Conservation (phyloP, 2,888 invertebrate genomes). For the Clepsis dumicolana region DNA sequence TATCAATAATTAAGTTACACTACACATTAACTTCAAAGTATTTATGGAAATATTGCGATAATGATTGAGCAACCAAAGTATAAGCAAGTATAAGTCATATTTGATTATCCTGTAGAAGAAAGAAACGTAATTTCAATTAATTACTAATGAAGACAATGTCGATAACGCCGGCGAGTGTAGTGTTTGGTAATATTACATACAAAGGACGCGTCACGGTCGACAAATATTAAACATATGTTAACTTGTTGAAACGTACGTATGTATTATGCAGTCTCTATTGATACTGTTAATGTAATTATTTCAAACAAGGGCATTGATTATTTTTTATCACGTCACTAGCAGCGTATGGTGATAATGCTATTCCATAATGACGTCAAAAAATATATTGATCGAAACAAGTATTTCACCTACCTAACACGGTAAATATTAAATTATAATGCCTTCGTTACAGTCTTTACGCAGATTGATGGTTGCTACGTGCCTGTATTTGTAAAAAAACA, state of each 20-base stretch:
- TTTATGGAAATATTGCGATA: too few relatives aligned
- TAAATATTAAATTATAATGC: not conserved
- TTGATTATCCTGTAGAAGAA: not conserved
- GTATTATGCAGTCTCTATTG: slow-evolving; percentile 15
- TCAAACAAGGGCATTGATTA: slow-evolving; percentile 23
- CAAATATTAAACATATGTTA: slow-evolving; percentile 28
- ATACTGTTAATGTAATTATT: slow-evolving; percentile 23
- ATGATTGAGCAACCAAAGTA: not conserved
- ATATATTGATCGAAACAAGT: not conserved
- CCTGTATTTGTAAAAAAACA: not conserved
- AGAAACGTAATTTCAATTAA: not conserved
- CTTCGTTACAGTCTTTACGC: not conserved
- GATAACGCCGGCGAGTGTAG: slow-evolving; percentile 2
- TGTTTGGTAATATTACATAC: slow-evolving; percentile 10
- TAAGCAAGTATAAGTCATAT: not conserved
- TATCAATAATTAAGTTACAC: too few relatives aligned
- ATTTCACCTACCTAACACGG: not conserved
- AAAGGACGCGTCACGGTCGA: slow-evolving; percentile 19
- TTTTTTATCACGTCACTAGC: slow-evolving; percentile 20
- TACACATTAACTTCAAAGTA: too few relatives aligned
- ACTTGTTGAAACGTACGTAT: slow-evolving; percentile 13
- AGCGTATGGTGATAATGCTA: not conserved
- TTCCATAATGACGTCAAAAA: slow-evolving; percentile 1
- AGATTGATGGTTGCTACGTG: not conserved
- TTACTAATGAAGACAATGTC: slow-evolving; percentile 5